These are phyloP conservation scores for Drosophila micromelanica DNA, from an alignment of 1,140 invertebrate genomes.

Conservation along the genomic window DNA sequence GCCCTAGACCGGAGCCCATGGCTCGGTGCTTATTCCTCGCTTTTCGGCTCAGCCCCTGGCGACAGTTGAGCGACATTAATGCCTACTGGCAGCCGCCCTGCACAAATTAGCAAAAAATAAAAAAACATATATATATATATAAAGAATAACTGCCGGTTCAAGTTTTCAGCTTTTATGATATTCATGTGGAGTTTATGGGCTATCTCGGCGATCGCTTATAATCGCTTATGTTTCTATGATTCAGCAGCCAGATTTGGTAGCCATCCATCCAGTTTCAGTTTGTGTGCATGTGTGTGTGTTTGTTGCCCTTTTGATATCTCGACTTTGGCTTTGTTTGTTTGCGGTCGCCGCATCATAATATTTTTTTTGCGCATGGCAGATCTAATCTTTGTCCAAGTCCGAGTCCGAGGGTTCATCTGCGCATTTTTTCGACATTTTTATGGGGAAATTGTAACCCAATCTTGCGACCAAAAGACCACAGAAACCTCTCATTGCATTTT, in stretches of 20 bases:
- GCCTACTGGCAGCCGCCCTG: conserved; percentile 72
- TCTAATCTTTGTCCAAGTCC: conserved; percentile 70
- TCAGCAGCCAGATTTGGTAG: conserved; percentile 74
- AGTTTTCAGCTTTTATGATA: conserved; percentile 37
- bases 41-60: conserved; percentile 28
- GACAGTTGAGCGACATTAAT: conserved; percentile 81
- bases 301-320: conserved; percentile 37
- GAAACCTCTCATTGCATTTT: conserved; percentile 74
- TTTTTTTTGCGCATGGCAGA: conserved; percentile 80
- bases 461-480: conserved; percentile 56
- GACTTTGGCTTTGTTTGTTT: conserved; percentile 62
- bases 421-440: conserved; percentile 76
- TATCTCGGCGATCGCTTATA: conserved; percentile 71
- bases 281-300: conserved; percentile 24
- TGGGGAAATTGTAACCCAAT: conserved; percentile 81
- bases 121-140: not conserved
- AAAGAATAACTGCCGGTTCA: conserved; percentile 44
- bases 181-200: conserved; percentile 50
- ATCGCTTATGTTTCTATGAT: conserved; percentile 80
- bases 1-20: conserved; percentile 54
- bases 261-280: conserved; percentile 66
- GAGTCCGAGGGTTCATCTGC: conserved; percentile 57
- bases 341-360: conserved; percentile 73
- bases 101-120: conserved; percentile 67
- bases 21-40: conserved; percentile 17